Percentiles rank a stretch among this genome's conserved stretches.
Conservation (phyloP, 2,113 vertebrate species). For the Smithornis capensis region DNA sequence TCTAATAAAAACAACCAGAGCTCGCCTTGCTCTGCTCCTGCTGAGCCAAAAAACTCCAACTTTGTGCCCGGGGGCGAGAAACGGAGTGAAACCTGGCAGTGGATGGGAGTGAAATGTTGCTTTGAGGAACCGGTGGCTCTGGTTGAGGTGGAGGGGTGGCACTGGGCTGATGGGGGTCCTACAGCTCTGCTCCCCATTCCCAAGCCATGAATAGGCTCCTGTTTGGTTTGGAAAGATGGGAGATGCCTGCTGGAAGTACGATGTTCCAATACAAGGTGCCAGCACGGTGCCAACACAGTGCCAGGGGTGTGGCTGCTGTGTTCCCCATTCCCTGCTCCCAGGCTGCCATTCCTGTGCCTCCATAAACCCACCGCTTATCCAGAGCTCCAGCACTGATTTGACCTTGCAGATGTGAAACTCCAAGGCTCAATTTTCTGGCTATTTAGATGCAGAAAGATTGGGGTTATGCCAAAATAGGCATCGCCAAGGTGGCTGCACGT, state of each 20-base stretch:
- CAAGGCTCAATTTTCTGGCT: not conserved
- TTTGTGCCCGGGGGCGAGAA: not conserved
- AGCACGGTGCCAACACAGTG: not conserved
- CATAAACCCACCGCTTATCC: rapidly evolving
- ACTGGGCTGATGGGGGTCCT: not conserved
- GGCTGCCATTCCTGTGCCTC: not conserved
- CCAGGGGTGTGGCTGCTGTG: not conserved
- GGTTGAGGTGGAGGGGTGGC: not conserved
- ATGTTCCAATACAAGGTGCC: not conserved
- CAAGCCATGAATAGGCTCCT: not conserved
- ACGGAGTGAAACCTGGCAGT: rapidly evolving
- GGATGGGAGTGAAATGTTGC: not conserved
- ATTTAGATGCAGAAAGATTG: not conserved
- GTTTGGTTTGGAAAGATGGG: not conserved
- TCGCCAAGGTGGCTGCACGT: rapidly evolving
- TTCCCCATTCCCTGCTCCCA: rapidly evolving
- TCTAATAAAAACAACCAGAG: not conserved
- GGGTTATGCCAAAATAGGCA: not conserved
- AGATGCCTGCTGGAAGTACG: not conserved
- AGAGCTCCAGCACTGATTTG: rapidly evolving
- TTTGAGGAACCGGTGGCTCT: rapidly evolving
- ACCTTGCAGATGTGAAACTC: not conserved
- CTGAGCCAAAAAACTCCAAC: not conserved
- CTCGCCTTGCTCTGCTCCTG: not conserved
- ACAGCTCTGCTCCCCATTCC: not conserved